Conservation (phyloP, 1,140 invertebrate genomes). For the Drosophila takahashii region DNA sequence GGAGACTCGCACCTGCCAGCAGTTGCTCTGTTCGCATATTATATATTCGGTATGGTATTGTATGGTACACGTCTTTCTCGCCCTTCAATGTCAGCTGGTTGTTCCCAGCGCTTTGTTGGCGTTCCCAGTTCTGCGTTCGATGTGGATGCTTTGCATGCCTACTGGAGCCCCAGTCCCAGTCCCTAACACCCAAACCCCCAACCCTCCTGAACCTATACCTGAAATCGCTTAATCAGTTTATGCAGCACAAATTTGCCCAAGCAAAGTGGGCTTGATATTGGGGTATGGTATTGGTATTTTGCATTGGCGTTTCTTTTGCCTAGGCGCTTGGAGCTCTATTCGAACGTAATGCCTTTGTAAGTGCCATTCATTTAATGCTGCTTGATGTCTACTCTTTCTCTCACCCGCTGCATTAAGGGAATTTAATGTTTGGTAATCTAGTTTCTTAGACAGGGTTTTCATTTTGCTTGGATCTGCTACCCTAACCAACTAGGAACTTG, state of each 20-base stretch:
- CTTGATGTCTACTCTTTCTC: neutral
- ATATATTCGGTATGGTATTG: neutral
- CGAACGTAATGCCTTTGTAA: constrained; percentile 59
- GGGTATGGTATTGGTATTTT: constrained; percentile 7
- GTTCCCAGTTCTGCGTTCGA: neutral
- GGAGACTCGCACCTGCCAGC: constrained; percentile 6
- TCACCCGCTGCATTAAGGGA: neutral
- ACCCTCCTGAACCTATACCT: constrained; percentile 24
- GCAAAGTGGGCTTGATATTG: constrained; percentile 12
- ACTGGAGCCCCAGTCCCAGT: neutral
- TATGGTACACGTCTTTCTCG: neutral
- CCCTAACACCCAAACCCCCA: neutral
- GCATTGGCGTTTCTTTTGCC: constrained; percentile 15
- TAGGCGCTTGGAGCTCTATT: constrained; percentile 41
- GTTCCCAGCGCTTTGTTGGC: constrained; percentile 25
- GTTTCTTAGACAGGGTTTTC: neutral
- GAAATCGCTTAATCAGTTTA: constrained; percentile 73
- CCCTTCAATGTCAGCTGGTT: constrained; percentile 16
- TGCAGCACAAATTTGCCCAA: constrained; percentile 35
- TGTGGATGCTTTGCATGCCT: constrained; percentile 10
- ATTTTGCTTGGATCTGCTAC: neutral
- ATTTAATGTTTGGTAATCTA: neutral
- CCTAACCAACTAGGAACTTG: no score
- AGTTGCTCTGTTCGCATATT: neutral
- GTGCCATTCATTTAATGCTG: constrained; percentile 60